phyloP scores from a whole-genome alignment of 92 coral and sea anemone genomes.

The Anthopleura xanthogrammica region DNA sequence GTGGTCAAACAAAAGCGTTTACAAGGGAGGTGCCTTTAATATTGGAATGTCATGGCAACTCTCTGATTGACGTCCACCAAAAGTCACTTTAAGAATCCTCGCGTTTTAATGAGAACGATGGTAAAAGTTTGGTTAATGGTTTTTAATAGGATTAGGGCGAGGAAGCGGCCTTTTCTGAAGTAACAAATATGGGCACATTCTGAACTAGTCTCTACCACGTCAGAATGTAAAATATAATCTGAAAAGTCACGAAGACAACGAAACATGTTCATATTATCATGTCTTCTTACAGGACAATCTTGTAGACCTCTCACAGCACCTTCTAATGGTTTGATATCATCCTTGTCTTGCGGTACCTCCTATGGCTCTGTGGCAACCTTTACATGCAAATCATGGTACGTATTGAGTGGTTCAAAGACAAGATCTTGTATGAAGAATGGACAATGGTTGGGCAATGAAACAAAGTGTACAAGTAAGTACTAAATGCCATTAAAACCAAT shows the following conservation, averaged over 20 bases:
- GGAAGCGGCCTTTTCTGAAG: too few species aligned
- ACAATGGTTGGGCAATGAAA: conserved; percentile 36
- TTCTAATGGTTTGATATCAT: conserved; percentile 23
- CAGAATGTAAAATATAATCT: background rate
- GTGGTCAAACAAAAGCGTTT: too few species aligned
- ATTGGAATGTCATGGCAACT: too few species aligned
- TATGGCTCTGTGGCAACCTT: conserved; percentile 40
- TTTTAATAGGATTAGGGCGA: too few species aligned
- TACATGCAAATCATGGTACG: conserved; percentile 30
- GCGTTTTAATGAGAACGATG: too few species aligned
- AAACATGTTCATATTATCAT: background rate
- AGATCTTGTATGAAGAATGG: conserved; percentile 34
- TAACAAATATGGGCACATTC: too few species aligned
- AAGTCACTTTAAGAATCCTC: too few species aligned
- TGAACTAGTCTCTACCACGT: too few species aligned
- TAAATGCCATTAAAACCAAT: too few species aligned
- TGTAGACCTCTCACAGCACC: conserved; percentile 30
- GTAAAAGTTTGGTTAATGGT: too few species aligned
- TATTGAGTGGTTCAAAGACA: conserved; percentile 21
- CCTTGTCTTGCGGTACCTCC: conserved; percentile 39
- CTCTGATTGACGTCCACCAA: too few species aligned
- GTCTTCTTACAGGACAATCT: conserved; percentile 4
- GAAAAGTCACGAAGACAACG: background rate
- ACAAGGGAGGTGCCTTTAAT: too few species aligned
- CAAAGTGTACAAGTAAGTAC: conserved; percentile 30